phyloP scores from a whole-genome alignment of 2,888 invertebrate genomes.

The Plagiodera versicolora region DNA sequence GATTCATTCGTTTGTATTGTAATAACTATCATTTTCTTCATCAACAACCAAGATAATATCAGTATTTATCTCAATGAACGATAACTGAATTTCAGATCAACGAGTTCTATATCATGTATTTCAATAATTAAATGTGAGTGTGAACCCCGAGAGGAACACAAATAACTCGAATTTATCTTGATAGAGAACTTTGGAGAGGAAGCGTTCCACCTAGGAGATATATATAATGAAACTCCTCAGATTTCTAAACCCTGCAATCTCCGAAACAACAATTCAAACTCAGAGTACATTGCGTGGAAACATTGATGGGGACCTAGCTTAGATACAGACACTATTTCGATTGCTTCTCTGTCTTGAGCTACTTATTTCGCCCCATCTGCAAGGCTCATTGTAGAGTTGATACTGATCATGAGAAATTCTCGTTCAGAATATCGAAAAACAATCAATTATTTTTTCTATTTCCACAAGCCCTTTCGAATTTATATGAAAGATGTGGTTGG shows the following conservation, averaged over 20 bases:
- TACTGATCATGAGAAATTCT: background rate
- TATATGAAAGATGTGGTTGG: no score
- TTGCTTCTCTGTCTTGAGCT: background rate
- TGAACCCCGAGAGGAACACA: slow-evolving; percentile 36
- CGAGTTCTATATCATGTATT: slow-evolving; percentile 10
- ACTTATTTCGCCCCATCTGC: slow-evolving; percentile 13
- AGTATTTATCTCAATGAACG: no score
- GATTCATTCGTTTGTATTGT: no score
- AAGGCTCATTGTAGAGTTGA: background rate
- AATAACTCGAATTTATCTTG: slow-evolving; percentile 50
- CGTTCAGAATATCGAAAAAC: no score
- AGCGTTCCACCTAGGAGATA: slow-evolving; percentile 49
- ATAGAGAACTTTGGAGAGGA: slow-evolving; percentile 48
- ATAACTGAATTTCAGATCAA: no score
- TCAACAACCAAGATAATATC: no score
- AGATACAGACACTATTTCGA: slow-evolving; percentile 52
- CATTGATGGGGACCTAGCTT: slow-evolving; percentile 54
- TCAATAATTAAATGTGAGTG: slow-evolving; percentile 33
- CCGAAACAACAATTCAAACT: slow-evolving; percentile 50
- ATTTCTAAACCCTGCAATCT: slow-evolving; percentile 46
- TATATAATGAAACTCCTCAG: slow-evolving; percentile 45
- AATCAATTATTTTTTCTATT: no score
- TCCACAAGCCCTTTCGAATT: no score
- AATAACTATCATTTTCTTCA: no score
- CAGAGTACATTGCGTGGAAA: slow-evolving; percentile 53